Evolutionary conservation across 37 sponge, comb jelly and placozoan genomes (phyloP).

Genomic region (Chondrosia reniformis): DNA sequence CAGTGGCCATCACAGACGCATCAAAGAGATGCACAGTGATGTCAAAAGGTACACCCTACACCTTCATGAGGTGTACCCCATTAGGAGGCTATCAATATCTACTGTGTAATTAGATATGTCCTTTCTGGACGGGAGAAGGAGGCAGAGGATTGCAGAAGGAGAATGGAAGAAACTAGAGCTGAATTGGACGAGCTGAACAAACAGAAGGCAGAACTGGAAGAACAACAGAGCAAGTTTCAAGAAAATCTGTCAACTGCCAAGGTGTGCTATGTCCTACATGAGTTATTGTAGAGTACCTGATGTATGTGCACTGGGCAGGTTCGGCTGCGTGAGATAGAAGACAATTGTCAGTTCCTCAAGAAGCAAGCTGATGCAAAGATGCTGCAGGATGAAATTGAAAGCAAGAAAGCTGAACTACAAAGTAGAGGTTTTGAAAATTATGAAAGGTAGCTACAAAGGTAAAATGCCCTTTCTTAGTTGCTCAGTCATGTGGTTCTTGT

Average conservation of each 20-base stretch:
- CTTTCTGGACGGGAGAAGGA: neutral
- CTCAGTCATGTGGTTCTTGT: too few species aligned
- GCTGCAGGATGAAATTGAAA: conserved; percentile 18
- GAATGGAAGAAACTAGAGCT: neutral
- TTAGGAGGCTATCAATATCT: too few species aligned
- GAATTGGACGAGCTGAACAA: conserved; percentile 23
- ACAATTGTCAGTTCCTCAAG: conserved; percentile 42
- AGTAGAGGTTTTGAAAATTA: conserved; percentile 1
- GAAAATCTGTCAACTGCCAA: neutral
- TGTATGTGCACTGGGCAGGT: conserved; percentile 10
- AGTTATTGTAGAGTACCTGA: neutral
- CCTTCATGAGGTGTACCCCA: too few species aligned
- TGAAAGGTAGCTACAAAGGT: too few species aligned
- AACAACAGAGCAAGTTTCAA: conserved; percentile 11
- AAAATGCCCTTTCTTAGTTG: too few species aligned
- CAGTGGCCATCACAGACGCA: too few species aligned
- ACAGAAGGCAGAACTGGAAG: conserved; percentile 31
- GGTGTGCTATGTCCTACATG: neutral
- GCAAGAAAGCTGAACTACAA: conserved; percentile 26
- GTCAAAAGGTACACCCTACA: too few species aligned
- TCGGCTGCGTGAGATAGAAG: conserved; percentile 52
- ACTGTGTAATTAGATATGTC: neutral
- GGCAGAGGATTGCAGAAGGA: neutral
- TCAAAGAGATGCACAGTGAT: too few species aligned
- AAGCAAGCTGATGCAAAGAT: neutral